A percentile compares a stretch with the other conserved stretches of the same genome.
Conservation (phyloP, 2,888 invertebrate genomes). For the Caenorhabditis macrosperma region DNA sequence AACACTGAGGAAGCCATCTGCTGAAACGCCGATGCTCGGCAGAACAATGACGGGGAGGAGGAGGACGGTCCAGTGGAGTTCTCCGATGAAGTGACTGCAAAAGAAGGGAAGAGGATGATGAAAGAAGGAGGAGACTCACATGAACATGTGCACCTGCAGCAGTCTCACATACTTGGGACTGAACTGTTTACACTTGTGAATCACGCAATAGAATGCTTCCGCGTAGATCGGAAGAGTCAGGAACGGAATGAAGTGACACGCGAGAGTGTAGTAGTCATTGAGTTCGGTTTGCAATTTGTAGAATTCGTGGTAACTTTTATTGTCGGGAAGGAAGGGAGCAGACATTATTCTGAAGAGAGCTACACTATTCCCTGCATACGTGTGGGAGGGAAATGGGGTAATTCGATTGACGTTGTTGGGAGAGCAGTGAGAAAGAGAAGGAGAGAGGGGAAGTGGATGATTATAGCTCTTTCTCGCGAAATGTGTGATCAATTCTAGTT, state of each 20-base stretch:
- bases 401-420: too few relatives aligned
- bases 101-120: background rate
- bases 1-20: slow-evolving; percentile 24
- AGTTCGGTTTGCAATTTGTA: slow-evolving; percentile 18
- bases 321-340: slow-evolving; percentile 23
- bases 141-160: slow-evolving; percentile 22
- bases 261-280: slow-evolving; percentile 11
- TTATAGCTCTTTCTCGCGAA: too few relatives aligned
- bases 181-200: slow-evolving; percentile 43
- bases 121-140: background rate
- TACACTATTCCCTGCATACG: too few relatives aligned
- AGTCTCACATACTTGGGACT: slow-evolving; percentile 22
- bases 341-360: too few relatives aligned
- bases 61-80: slow-evolving; percentile 38
- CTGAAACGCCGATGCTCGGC: slow-evolving; percentile 27
- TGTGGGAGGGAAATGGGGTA: too few relatives aligned
- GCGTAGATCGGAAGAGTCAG: slow-evolving; percentile 32
- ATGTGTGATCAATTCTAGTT: too few relatives aligned
- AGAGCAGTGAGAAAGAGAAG: too few relatives aligned
- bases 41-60: slow-evolving; percentile 17
- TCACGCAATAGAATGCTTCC: slow-evolving; percentile 30
- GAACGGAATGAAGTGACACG: slow-evolving; percentile 32
- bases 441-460: too few relatives aligned
- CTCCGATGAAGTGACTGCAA: slow-evolving; percentile 37
- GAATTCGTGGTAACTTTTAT: slow-evolving; percentile 24